These are phyloP conservation scores for Eugnorisma glareosa DNA, from an alignment of 2,888 invertebrate genomes.

Conservation along the genomic window DNA sequence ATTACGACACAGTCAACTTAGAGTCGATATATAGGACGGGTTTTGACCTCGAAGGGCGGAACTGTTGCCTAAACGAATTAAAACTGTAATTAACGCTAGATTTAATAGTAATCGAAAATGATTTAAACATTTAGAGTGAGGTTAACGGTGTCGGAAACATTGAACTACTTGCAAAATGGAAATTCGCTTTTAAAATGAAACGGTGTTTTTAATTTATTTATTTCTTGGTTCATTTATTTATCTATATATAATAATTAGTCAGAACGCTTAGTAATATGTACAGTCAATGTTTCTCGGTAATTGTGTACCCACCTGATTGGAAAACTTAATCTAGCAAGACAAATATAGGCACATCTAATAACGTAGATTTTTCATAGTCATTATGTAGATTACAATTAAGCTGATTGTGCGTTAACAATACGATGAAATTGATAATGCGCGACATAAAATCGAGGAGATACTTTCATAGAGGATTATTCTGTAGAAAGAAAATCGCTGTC, in stretches of 20 bases:
- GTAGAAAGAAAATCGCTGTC: constrained; percentile 11
- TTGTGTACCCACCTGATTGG: background rate
- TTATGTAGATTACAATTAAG: constrained; percentile 33
- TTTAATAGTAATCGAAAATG: constrained; percentile 16
- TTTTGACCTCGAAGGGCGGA: constrained; percentile 76
- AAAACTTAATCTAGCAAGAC: constrained; percentile 6
- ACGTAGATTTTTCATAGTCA: constrained; percentile 15
- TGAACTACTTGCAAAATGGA: constrained; percentile 13
- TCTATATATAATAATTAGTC: background rate
- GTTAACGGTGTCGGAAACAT: constrained; percentile 16
- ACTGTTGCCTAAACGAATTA: constrained; percentile 60
- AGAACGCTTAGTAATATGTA: background rate
- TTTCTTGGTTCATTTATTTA: background rate
- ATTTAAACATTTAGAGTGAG: background rate
- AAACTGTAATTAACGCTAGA: constrained; percentile 42
- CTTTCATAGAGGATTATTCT: background rate
- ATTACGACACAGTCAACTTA: constrained; percentile 76
- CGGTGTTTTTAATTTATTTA: background rate
- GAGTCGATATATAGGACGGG: constrained; percentile 81
- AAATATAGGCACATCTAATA: constrained; percentile 10
- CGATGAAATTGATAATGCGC: background rate
- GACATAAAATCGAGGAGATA: background rate
- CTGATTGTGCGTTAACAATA: constrained; percentile 17
- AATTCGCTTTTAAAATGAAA: background rate
- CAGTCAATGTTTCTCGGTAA: background rate